These are phyloP conservation scores for Protaetia brevitarsis DNA, from an alignment of 1,140 invertebrate species.

Conservation along the genomic window DNA sequence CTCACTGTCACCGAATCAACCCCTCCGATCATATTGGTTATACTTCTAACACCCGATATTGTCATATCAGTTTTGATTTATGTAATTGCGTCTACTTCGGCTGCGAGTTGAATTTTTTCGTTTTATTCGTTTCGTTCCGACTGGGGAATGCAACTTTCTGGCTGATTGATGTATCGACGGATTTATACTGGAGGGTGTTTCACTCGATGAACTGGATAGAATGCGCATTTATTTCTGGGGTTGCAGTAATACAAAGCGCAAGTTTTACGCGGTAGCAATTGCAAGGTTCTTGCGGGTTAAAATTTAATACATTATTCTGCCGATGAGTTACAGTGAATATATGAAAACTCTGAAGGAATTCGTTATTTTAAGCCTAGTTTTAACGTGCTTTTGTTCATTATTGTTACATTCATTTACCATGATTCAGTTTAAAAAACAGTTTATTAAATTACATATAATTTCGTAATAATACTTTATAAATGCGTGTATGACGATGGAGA, in stretches of 20 bases:
- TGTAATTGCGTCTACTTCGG: slow-evolving; percentile 44
- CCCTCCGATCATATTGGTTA: slow-evolving; percentile 41
- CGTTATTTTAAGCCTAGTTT: too few relatives aligned
- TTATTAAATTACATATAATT: too few relatives aligned
- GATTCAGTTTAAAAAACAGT: too few relatives aligned
- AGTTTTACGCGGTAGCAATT: neutral
- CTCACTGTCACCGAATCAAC: slow-evolving; percentile 36
- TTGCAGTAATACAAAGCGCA: neutral
- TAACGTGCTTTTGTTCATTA: too few relatives aligned
- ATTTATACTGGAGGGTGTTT: slow-evolving; percentile 18
- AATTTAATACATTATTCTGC: too few relatives aligned
- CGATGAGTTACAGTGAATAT: too few relatives aligned
- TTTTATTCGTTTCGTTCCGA: slow-evolving; percentile 22
- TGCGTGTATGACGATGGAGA: too few relatives aligned
- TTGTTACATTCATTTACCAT: too few relatives aligned
- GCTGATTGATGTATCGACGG: slow-evolving; percentile 17
- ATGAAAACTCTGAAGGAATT: too few relatives aligned
- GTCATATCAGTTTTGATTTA: slow-evolving; percentile 44
- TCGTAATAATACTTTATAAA: too few relatives aligned
- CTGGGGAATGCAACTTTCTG: slow-evolving; percentile 14
- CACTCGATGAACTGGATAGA: slow-evolving; percentile 15
- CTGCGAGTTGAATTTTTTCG: slow-evolving; percentile 26
- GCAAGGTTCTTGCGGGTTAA: neutral
- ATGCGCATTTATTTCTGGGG: slow-evolving; percentile 10
- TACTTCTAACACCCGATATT: slow-evolving; percentile 43